Percentiles rank a stretch among this genome's conserved stretches.
These are phyloP conservation scores for Scaptomyza polygonia DNA, from an alignment of 2,888 invertebrate species.

Conservation along the genomic window DNA sequence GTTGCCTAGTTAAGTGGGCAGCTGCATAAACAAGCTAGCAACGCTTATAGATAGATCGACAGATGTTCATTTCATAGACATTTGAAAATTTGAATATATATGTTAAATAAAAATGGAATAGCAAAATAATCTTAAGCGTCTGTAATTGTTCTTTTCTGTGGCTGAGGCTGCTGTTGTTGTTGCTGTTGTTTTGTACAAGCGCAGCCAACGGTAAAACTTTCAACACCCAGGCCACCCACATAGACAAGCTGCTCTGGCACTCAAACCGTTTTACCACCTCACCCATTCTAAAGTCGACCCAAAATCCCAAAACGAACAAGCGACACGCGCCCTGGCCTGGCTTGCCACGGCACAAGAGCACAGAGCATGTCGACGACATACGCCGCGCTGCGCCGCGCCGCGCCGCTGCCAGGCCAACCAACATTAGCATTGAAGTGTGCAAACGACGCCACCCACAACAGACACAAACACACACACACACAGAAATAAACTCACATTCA, in stretches of 20 bases:
- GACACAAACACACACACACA: slow-evolving; percentile 44
- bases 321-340: slow-evolving; percentile 71
- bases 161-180: slow-evolving; percentile 27
- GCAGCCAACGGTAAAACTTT: slow-evolving; percentile 51
- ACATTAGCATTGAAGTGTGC: slow-evolving; percentile 82
- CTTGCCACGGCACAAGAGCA: slow-evolving; percentile 40
- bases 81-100: slow-evolving; percentile 9
- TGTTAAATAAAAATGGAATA: slow-evolving; percentile 3
- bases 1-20: slow-evolving; percentile 59
- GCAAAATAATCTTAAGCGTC: slow-evolving; percentile 39
- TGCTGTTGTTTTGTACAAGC: slow-evolving; percentile 43
- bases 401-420: slow-evolving; percentile 76
- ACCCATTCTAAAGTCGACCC: slow-evolving; percentile 47
- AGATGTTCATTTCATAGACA: slow-evolving; percentile 2
- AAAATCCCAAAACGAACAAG: slow-evolving; percentile 74
- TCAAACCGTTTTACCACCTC: slow-evolving; percentile 12
- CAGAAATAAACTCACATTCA: slow-evolving; percentile 15
- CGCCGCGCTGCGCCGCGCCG: slow-evolving; percentile 70
- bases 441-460: slow-evolving; percentile 72
- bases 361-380: slow-evolving; percentile 76
- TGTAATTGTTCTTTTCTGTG: slow-evolving; percentile 48
- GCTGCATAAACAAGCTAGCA: not conserved
- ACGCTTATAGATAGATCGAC: not conserved
- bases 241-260: slow-evolving; percentile 40
- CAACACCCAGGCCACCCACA: slow-evolving; percentile 40